Percentiles rank a stretch among this genome's conserved stretches.
Conservation (phyloP, 2,113 vertebrate genomes). For the Gavialis gangeticus region DNA sequence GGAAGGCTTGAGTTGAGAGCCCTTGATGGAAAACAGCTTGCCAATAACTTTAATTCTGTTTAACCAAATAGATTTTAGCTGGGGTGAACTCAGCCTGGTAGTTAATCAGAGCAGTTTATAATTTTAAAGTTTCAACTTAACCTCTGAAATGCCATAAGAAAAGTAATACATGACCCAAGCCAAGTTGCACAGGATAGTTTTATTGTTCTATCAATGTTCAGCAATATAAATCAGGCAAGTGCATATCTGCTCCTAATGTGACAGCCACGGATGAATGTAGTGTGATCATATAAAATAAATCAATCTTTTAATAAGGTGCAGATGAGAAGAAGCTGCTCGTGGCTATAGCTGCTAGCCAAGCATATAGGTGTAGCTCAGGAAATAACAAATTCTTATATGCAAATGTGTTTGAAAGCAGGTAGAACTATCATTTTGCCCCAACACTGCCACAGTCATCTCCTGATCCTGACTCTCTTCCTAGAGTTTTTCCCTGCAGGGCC, state of each 20-base stretch:
- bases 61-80: not conserved
- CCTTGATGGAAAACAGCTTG: not conserved
- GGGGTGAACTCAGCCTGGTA: not conserved
- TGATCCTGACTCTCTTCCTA: not conserved
- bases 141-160: not conserved
- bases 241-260: conserved; percentile 4
- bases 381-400: not conserved
- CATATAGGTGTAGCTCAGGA: not conserved
- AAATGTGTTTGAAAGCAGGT: not conserved
- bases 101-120: not conserved
- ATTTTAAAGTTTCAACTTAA: not conserved
- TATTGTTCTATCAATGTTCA: not conserved
- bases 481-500: not conserved
- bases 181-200: not conserved
- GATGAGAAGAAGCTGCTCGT: not conserved
- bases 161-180: not conserved
- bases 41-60: not conserved
- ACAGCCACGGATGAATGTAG: not conserved
- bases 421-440: not conserved
- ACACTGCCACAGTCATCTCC: accelerated
- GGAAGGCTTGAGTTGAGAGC: not conserved
- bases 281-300: not conserved
- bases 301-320: not conserved
- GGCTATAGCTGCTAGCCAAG: not conserved
- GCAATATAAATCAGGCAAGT: not conserved